Evolutionary conservation across 2,113 vertebrate genomes (phyloP), one percentile per base, ranked within the genome.

Genomic region (Aphyosemion australe): DNA sequence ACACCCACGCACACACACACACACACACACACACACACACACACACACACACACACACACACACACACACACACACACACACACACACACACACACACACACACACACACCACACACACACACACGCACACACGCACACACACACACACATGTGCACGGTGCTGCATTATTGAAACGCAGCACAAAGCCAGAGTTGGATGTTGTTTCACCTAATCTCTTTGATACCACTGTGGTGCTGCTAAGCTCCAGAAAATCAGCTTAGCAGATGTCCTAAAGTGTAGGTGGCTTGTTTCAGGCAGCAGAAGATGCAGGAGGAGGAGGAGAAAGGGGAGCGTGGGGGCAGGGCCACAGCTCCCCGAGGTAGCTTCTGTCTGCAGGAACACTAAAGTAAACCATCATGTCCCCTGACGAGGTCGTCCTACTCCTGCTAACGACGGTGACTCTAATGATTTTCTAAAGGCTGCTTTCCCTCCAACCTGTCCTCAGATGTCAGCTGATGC

Each of bases 191-290:
- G 84, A 89, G 87, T 88, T 91, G 84, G 88, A 88, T 91, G 90
- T 89, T 87, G 83, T 88, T 91, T 87, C 88, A 86, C 82, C 76
- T 90, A 92, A 92, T 93, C 91, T 92, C 84, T 86, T 76, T 89
- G 89, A 91, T 92, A 82, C 84, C 77, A 85, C 86, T 85, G 87
- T 88, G 89, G 80, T 74, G 87, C 88, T 79, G 87, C 81, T 93
- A 92, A 93, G 88, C 87, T 86, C 78, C 85, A 89, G 87, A 87
- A 91, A 92, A 92, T 92, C 88, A 92, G 90, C 87, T 92, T 92
- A 93, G 86, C 91, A 90, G 86, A 92, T 92, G 91, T 91, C 87
- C 89, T 88, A 80, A 85, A 90, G 88, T 89, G 88, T 88, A 91
- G 88, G 89, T 91, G 89, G 89, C 87, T 91, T 90, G 85, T 91